Conservation (phyloP, 2,113 vertebrate species). For the Solenodon paradoxus region DNA sequence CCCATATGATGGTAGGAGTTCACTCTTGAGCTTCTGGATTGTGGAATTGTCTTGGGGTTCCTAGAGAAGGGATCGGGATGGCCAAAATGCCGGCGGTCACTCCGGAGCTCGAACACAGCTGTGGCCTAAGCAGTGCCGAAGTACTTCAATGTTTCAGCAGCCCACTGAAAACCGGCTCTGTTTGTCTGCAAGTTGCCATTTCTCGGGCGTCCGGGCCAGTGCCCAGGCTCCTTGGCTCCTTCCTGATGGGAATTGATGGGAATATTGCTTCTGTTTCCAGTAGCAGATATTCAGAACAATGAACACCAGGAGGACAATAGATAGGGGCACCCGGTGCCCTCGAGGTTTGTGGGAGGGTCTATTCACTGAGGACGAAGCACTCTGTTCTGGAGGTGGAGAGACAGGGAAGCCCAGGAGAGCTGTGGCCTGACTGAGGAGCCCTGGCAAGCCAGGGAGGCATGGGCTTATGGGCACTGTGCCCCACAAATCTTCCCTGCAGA, state of each 20-base stretch:
- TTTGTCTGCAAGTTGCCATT: accelerated
- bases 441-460: accelerated
- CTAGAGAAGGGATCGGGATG: background rate
- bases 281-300: background rate
- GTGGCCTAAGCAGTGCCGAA: background rate
- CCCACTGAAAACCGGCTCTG: no score
- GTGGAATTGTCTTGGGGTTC: background rate
- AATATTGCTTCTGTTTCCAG: background rate
- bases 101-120: background rate
- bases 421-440: background rate
- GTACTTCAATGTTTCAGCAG: background rate
- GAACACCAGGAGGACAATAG: background rate
- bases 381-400: background rate
- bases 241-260: background rate
- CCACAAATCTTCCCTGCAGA: background rate
- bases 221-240: accelerated
- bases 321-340: accelerated
- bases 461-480: background rate
- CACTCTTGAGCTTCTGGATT: background rate
- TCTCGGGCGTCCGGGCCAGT: accelerated
- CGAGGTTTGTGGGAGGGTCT: accelerated
- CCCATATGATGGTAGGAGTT: background rate
- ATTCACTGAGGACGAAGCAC: background rate
- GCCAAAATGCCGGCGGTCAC: background rate
- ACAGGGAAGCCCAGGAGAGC: background rate